Conservation (phyloP, 2,113 vertebrate genomes). For the Cephalopholis sonnerati region DNA sequence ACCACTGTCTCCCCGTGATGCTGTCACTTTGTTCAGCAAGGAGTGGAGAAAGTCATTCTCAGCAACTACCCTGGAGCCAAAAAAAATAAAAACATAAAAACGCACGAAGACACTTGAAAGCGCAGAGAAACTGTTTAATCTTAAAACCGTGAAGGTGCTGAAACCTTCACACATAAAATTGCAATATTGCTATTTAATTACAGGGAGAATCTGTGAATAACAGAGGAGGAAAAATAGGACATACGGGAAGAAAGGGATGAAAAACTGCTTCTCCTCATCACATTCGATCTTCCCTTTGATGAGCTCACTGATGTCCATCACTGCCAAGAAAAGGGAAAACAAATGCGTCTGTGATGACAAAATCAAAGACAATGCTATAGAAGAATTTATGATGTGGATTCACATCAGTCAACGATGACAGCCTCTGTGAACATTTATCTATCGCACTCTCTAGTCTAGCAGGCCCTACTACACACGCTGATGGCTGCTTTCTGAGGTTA, state of each 20-base stretch:
- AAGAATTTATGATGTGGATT: slow-evolving; percentile 4
- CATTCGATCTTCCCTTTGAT: slow-evolving; percentile 96
- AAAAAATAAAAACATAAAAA: slow-evolving; percentile 23
- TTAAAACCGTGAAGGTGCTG: background rate
- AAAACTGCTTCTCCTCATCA: slow-evolving; percentile 97
- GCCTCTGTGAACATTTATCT: background rate
- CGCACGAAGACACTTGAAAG: slow-evolving; percentile 12
- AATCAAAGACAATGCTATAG: slow-evolving; percentile 23
- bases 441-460: background rate
- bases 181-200: slow-evolving; percentile 1
- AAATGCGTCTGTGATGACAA: slow-evolving; percentile 43
- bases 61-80: slow-evolving; percentile 86
- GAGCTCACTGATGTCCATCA: slow-evolving; percentile 98
- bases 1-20: slow-evolving; percentile 93
- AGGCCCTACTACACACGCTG: too few relatives aligned
- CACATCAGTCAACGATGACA: slow-evolving; percentile 15
- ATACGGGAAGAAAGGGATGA: slow-evolving; percentile 98
- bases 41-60: slow-evolving; percentile 96
- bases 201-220: background rate
- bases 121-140: background rate
- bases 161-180: slow-evolving; percentile 8
- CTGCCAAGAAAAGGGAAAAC: slow-evolving; percentile 79
- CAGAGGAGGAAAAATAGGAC: slow-evolving; percentile 57
- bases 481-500: background rate
- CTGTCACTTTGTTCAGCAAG: slow-evolving; percentile 92